Evolutionary conservation across 2,113 vertebrate genomes (phyloP), one percentile per base, ranked within the genome.

Genomic region (Sander vitreus): DNA sequence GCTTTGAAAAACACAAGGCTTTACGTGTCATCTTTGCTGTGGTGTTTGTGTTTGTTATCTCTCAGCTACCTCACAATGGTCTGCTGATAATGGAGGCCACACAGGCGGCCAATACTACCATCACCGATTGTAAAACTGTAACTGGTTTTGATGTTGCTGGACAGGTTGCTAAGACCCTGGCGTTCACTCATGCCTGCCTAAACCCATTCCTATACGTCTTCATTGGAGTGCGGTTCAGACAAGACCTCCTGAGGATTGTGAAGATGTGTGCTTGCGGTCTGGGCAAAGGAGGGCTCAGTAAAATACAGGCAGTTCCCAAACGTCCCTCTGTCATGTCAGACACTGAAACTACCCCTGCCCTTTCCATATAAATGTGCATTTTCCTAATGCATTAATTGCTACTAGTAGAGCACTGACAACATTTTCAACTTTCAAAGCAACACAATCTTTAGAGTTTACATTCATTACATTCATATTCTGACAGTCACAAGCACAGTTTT

Each of bases 141-240:
- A 71, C 53, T 18, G 8, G 0, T 4, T 88, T 97, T 1, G 96
- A 97, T 68, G 85, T 97, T 0, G 95, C 92, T 0, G 90, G 95
- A 75, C 96, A 97, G 91, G 81, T 97, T 27, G 95, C 96, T 16
- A 97, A 96, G 84, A 95, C 93, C 78, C 80, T 98, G 0, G 97
- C 97, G 4, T 98, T 95, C 64, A 93, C 95, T 12, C 97, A 98
- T 60, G 96, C 96, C 65, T 98, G 97, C 91, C 93, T 98, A 63
- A 98, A 98, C 89, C 97, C 97, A 0, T 88, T 97, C 72, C 91
- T 99, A 75, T 98, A 98, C 0, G 97, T 96, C 36, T 99, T 99
- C 30, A 94, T 97, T 1, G 98, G 97, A 0, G 95, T 97, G 50
- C 92, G 96, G 2, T 98, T 97, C 94, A 94, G 96, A 54, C 90